Evolutionary conservation across 2,113 vertebrate genomes (phyloP).

Genomic region (Sapajus apella): DNA sequence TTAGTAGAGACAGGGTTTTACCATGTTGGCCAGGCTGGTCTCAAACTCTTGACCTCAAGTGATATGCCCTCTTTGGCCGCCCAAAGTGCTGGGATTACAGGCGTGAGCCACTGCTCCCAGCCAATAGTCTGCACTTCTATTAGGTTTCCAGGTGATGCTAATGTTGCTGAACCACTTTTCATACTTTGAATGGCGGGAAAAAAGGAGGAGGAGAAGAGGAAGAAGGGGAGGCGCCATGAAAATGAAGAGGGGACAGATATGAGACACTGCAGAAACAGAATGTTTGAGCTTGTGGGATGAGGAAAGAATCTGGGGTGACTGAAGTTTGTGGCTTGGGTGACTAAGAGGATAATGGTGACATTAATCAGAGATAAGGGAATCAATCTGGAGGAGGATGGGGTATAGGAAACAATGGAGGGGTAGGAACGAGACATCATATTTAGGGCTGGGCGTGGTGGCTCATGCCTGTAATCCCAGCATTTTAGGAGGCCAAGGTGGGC

Average conservation of each 20-base stretch:
- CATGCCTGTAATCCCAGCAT: neutral
- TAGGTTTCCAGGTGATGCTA: neutral
- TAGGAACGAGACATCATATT: conserved; percentile 6
- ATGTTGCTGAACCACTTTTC: neutral
- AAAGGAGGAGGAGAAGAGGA: neutral
- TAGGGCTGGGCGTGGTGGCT: neutral
- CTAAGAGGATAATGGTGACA: neutral
- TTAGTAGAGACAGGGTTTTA: too few relatives aligned
- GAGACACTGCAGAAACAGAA: neutral
- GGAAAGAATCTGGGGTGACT: neutral
- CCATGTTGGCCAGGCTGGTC: too few relatives aligned
- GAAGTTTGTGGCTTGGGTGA: neutral
- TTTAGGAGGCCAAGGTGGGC: neutral
- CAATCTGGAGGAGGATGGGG: neutral
- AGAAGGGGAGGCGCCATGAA: neutral
- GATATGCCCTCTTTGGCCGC: too few relatives aligned
- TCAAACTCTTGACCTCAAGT: too few relatives aligned
- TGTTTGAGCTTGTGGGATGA: neutral
- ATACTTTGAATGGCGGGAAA: neutral
- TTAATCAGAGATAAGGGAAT: neutral
- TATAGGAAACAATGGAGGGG: neutral
- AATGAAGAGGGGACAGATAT: neutral
- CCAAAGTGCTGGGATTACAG: too few relatives aligned
- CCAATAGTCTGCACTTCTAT: neutral
- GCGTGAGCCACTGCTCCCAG: too few relatives aligned